phyloP scores from a whole-genome alignment of 2,888 invertebrate genomes.

The Stomorhina lunata region DNA sequence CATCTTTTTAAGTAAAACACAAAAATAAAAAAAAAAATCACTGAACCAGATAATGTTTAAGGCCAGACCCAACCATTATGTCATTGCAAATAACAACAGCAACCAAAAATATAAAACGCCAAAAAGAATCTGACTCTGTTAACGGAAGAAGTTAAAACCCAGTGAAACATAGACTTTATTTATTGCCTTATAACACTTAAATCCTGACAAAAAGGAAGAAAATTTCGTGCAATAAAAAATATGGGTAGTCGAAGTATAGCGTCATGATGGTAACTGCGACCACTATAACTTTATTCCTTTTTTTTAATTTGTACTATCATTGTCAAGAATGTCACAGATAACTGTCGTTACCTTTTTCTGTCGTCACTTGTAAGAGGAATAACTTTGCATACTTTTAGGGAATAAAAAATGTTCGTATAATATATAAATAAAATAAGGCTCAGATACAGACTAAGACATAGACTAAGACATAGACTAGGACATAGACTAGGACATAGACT shows the following conservation, averaged over 20 bases:
- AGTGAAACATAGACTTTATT: slow-evolving; percentile 45
- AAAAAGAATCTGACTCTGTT: slow-evolving; percentile 47
- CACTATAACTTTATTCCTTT: not conserved
- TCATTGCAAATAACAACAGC: slow-evolving; percentile 25
- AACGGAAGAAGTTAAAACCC: slow-evolving; percentile 38
- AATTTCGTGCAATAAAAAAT: not conserved
- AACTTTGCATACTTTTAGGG: slow-evolving; percentile 21
- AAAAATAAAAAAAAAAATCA: slow-evolving; percentile 32
- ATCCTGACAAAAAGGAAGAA: not conserved
- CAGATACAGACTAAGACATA: too few species aligned
- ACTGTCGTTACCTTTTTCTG: not conserved
- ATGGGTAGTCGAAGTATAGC: not conserved
- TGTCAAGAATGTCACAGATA: slow-evolving; percentile 56
- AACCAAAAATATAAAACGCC: not conserved
- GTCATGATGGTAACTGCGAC: not conserved
- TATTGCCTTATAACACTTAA: slow-evolving; percentile 51
- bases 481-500: too few species aligned
- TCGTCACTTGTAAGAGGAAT: slow-evolving; percentile 17
- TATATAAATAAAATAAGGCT: too few species aligned
- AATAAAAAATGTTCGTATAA: not conserved
- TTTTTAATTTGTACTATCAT: slow-evolving; percentile 37
- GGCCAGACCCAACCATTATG: slow-evolving; percentile 45
- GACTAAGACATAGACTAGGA: too few species aligned
- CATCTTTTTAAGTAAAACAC: too few species aligned
- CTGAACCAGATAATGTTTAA: slow-evolving; percentile 58